These are phyloP conservation scores for Bos taurus DNA, from an alignment of 2,113 vertebrate genomes.

Conservation along the genomic window DNA sequence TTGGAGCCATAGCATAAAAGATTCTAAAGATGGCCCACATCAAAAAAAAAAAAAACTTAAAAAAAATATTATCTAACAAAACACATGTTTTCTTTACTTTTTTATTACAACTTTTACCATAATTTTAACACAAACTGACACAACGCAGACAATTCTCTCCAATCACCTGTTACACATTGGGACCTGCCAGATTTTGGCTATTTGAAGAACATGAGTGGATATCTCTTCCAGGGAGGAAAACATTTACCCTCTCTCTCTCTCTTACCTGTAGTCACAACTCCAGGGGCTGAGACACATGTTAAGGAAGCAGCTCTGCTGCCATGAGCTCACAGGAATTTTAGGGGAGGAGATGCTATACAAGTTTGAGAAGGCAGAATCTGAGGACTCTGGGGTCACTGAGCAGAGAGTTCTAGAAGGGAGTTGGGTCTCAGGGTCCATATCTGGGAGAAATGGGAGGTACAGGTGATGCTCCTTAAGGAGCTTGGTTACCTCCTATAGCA, in stretches of 20 bases:
- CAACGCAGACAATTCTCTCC: background rate
- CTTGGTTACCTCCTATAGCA: background rate
- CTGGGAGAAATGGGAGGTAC: background rate
- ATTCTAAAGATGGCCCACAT: background rate
- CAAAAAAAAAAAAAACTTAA: background rate
- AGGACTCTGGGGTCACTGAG: background rate
- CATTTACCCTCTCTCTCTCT: no score
- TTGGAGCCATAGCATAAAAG: background rate
- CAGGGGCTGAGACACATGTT: rapidly evolving
- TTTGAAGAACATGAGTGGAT: no score
- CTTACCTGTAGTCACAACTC: no score
- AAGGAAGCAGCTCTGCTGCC: no score
- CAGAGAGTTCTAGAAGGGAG: background rate
- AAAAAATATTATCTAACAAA: background rate
- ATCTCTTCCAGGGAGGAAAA: background rate
- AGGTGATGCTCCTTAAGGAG: background rate
- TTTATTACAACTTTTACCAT: background rate
- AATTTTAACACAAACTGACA: background rate
- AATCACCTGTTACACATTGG: background rate
- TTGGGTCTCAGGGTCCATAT: background rate
- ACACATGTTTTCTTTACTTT: background rate
- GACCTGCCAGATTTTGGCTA: background rate
- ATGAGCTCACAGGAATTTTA: background rate
- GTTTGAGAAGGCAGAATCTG: background rate
- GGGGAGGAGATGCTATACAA: background rate